These are phyloP conservation scores for Chrysodeixis includens DNA, from an alignment of 2,888 invertebrate species.

Conservation along the genomic window DNA sequence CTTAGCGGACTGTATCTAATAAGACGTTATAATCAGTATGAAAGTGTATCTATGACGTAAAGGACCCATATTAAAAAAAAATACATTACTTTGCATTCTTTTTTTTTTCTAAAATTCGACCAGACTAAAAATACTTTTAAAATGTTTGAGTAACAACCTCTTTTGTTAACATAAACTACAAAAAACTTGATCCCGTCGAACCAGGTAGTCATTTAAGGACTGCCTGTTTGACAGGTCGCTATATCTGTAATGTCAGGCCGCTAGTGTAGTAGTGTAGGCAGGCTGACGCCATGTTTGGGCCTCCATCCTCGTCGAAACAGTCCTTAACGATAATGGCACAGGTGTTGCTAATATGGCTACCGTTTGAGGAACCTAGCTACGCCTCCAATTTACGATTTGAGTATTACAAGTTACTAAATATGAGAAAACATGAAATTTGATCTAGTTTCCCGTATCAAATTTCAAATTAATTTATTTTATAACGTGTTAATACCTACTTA, in stretches of 20 bases:
- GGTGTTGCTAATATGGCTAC: slow-evolving; percentile 18
- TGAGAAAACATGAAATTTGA: background rate
- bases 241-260: slow-evolving; percentile 48
- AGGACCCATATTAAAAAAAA: too few species aligned
- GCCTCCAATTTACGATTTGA: background rate
- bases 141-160: slow-evolving; percentile 10
- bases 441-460: too few species aligned
- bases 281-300: slow-evolving; percentile 44
- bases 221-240: slow-evolving; percentile 42
- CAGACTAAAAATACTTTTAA: slow-evolving; percentile 11
- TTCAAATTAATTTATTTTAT: too few species aligned
- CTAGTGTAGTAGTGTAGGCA: slow-evolving; percentile 51
- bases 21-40: too few species aligned
- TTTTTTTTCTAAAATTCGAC: slow-evolving; percentile 5
- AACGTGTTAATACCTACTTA: too few species aligned
- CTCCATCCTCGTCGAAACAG: slow-evolving; percentile 16
- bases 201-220: slow-evolving; percentile 41
- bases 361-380: slow-evolving; percentile 6
- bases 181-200: slow-evolving; percentile 23
- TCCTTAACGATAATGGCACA: slow-evolving; percentile 35
- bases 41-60: too few species aligned
- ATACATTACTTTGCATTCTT: too few species aligned
- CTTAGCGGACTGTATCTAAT: too few species aligned
- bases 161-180: slow-evolving; percentile 6
- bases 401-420: background rate